phyloP scores from a whole-genome alignment of 2,113 vertebrate species.

The Sceloporus undulatus region DNA sequence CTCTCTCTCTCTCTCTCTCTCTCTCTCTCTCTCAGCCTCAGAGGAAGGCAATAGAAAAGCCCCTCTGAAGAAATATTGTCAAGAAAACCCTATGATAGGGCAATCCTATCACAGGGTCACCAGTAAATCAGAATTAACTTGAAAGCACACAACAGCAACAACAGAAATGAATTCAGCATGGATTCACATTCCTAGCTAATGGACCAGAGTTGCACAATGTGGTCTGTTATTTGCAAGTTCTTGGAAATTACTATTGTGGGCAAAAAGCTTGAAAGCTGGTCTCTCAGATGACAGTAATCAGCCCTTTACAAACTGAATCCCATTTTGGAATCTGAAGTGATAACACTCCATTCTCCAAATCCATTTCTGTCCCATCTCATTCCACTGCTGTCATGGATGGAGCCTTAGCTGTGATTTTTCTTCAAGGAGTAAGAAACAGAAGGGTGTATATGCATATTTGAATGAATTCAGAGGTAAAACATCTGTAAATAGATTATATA shows the following conservation, averaged over 20 bases:
- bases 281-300: too few species aligned
- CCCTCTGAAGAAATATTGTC: too few species aligned
- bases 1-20: too few species aligned
- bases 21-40: too few species aligned
- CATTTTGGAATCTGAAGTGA: too few species aligned
- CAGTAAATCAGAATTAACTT: too few species aligned
- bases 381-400: background rate
- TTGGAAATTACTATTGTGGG: slow-evolving; percentile 13
- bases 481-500: background rate
- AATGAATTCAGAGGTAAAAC: background rate
- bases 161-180: too few species aligned
- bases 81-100: too few species aligned
- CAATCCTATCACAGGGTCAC: too few species aligned
- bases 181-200: background rate
- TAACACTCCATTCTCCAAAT: background rate
- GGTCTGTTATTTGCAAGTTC: background rate
- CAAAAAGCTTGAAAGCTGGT: background rate
- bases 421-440: background rate
- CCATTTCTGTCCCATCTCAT: background rate
- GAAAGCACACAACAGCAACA: too few species aligned
- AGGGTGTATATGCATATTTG: background rate
- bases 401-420: background rate
- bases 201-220: background rate
- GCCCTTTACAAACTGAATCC: too few species aligned
- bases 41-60: too few species aligned